Conservation (phyloP, 1,140 invertebrate genomes). For the Trichonephila inaurata region DNA sequence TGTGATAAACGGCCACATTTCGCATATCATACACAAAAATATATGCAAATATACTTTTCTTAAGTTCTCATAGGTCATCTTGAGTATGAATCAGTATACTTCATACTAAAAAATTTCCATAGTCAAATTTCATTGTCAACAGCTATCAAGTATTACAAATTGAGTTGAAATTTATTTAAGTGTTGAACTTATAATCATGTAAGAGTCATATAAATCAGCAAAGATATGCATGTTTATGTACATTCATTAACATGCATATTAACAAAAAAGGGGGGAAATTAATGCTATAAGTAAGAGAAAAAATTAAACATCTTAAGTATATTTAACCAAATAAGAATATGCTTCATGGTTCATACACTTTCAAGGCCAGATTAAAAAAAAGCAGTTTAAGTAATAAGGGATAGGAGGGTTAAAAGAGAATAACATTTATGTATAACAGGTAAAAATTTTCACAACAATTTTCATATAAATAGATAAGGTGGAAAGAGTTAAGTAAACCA, state of each 20-base stretch:
- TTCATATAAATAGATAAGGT: too few species aligned
- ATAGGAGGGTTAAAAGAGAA: too few species aligned
- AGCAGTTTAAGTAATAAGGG: too few species aligned
- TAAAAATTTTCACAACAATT: too few species aligned
- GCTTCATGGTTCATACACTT: not conserved
- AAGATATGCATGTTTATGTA: not conserved
- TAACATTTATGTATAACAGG: too few species aligned
- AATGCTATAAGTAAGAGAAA: not conserved
- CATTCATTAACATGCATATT: not conserved
- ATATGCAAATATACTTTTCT: conserved; percentile 53
- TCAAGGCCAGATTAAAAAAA: too few species aligned
- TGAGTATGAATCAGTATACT: conserved; percentile 34
- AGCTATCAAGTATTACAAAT: conserved; percentile 1
- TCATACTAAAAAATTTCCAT: conserved; percentile 12
- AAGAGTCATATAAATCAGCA: not conserved
- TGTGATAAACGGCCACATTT: conserved; percentile 30
- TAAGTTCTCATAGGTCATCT: conserved; percentile 14
- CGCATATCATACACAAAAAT: conserved; percentile 58
- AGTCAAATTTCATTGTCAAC: conserved; percentile 17
- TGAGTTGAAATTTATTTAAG: not conserved
- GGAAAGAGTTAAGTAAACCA: too few species aligned
- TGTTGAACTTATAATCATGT: not conserved
- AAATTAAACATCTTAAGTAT: not conserved
- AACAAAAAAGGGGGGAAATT: not conserved
- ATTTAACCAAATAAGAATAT: not conserved